Percentiles rank a stretch among this genome's conserved stretches.
Conservation (phyloP, 2,113 vertebrate species). For the Neogale vison region DNA sequence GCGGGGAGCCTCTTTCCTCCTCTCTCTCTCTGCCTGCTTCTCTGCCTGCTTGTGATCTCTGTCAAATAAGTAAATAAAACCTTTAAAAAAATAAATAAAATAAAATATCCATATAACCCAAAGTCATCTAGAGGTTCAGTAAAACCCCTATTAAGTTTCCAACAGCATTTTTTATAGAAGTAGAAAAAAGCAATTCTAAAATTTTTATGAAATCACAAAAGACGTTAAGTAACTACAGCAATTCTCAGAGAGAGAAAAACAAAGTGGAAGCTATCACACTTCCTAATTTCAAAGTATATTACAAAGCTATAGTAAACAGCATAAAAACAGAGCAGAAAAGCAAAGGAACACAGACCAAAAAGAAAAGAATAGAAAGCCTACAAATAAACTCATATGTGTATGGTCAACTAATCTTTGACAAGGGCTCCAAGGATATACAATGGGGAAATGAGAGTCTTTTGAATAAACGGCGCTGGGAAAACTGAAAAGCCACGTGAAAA, state of each 20-base stretch:
- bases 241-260: neutral
- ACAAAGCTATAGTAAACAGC: neutral
- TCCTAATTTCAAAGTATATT: conserved; percentile 31
- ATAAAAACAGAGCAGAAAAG: neutral
- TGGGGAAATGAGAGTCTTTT: neutral
- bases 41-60: too few species aligned
- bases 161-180: neutral
- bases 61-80: too few species aligned
- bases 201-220: neutral
- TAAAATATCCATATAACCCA: neutral
- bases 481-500: neutral
- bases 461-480: neutral
- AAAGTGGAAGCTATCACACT: neutral
- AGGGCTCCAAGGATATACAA: neutral
- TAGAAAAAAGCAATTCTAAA: neutral
- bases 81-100: neutral
- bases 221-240: neutral
- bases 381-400: neutral
- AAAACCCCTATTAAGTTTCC: neutral
- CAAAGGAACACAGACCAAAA: neutral
- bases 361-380: neutral
- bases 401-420: neutral
- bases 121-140: neutral
- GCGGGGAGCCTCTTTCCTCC: too few species aligned
- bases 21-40: too few species aligned